A percentile compares a stretch with the other conserved stretches of the same genome.
Conservation (phyloP, 2,113 vertebrate genomes). For the Onychostruthus taczanowskii region DNA sequence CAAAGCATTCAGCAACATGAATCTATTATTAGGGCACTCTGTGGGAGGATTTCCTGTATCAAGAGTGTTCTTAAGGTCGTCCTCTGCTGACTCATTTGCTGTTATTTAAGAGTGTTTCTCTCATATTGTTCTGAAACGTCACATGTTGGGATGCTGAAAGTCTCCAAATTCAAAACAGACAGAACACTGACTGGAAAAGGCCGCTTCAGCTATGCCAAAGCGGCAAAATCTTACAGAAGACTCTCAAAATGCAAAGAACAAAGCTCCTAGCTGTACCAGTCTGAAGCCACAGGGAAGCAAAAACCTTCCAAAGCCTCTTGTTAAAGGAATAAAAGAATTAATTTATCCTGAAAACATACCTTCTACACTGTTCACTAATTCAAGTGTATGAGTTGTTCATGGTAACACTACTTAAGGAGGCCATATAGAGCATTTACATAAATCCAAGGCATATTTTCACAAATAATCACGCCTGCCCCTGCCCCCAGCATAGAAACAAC, state of each 20-base stretch:
- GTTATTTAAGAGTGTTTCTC: background rate
- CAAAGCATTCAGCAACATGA: slow-evolving; percentile 13
- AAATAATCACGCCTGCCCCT: background rate
- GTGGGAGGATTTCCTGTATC: slow-evolving; percentile 21
- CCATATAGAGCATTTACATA: background rate
- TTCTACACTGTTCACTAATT: background rate
- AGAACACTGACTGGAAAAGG: background rate
- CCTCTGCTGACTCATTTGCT: slow-evolving; percentile 54
- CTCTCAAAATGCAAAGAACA: background rate
- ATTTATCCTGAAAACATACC: background rate
- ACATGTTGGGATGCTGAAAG: background rate
- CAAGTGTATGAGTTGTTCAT: background rate
- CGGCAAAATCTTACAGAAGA: background rate
- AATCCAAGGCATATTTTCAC: background rate
- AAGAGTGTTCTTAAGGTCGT: background rate
- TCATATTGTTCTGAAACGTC: background rate
- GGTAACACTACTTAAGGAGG: background rate
- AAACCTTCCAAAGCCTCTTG: background rate
- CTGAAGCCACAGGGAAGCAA: background rate
- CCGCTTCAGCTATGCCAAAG: background rate
- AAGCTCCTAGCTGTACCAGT: background rate
- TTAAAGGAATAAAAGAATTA: background rate
- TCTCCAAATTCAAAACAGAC: background rate
- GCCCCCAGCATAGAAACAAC: background rate
- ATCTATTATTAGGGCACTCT: slow-evolving; percentile 37